Conservation (phyloP, 2,888 invertebrate genomes). For the Ashinkailepas kermadecensis region DNA sequence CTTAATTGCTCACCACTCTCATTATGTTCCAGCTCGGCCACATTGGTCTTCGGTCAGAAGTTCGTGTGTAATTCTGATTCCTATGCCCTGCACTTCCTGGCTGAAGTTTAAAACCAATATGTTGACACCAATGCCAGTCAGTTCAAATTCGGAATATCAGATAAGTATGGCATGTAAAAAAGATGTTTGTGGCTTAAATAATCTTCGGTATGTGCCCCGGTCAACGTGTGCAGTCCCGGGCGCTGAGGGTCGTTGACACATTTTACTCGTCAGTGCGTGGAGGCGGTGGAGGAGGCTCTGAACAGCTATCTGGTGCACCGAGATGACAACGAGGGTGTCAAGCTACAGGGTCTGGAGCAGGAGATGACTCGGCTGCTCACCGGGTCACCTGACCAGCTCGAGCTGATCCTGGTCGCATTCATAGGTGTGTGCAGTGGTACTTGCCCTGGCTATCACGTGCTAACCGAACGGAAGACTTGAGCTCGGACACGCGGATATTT, state of each 20-base stretch:
- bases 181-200: not conserved
- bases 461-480: no score
- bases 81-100: no score
- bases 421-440: not conserved
- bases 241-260: conserved; percentile 12
- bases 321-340: conserved; percentile 60
- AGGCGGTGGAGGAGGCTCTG: conserved; percentile 80
- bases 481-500: no score
- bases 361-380: conserved; percentile 46
- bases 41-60: no score
- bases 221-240: conserved; percentile 35
- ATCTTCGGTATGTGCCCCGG: not conserved
- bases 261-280: conserved; percentile 54
- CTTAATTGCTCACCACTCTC: no score
- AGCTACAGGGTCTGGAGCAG: conserved; percentile 58
- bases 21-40: no score
- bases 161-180: not conserved
- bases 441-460: no score
- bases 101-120: not conserved
- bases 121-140: not conserved
- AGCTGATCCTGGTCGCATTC: conserved; percentile 55
- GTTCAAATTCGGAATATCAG: not conserved
- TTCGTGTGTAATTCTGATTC: no score
- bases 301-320: conserved; percentile 77
- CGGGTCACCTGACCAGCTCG: conserved; percentile 39